A percentile compares a stretch with the other conserved stretches of the same genome.
These are phyloP conservation scores for Coenonympha glycerion DNA, from an alignment of 2,888 invertebrate species.

Conservation along the genomic window DNA sequence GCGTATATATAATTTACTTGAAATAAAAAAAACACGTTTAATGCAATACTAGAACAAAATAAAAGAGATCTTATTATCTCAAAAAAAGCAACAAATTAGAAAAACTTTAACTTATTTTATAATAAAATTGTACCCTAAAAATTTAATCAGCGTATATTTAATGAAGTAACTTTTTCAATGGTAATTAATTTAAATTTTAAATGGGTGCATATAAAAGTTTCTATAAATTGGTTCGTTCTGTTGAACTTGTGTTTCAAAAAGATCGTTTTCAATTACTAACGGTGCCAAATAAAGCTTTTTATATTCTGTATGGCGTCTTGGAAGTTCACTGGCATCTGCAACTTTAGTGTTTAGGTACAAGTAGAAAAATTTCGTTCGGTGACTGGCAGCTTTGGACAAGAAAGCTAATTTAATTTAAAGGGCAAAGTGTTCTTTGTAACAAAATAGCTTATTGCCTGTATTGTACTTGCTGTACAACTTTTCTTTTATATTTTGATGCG, in stretches of 20 bases:
- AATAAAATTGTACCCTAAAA: background rate
- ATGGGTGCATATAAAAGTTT: slow-evolving; percentile 4
- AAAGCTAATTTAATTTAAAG: background rate
- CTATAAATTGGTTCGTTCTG: background rate
- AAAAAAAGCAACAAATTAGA: too few relatives aligned
- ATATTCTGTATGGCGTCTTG: slow-evolving; percentile 6
- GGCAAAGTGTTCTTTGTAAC: background rate
- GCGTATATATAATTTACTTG: too few relatives aligned
- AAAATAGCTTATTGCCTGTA: background rate
- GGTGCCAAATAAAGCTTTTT: slow-evolving; percentile 16
- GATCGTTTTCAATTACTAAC: slow-evolving; percentile 7
- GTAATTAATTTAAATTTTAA: slow-evolving; percentile 8
- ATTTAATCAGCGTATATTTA: slow-evolving; percentile 1
- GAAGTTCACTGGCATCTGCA: slow-evolving; percentile 9
- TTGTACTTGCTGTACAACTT: background rate
- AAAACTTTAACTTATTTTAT: too few relatives aligned
- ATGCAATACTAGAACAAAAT: too few relatives aligned
- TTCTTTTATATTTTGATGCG: too few relatives aligned
- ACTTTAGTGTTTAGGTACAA: background rate
- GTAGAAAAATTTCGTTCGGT: background rate
- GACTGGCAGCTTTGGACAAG: slow-evolving; percentile 1
- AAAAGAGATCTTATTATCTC: too few relatives aligned
- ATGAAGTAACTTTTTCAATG: slow-evolving; percentile 3
- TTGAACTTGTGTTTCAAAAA: background rate
- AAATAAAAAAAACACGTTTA: too few relatives aligned